Evolutionary conservation across 1,140 invertebrate species (phyloP), one percentile per base, ranked within the genome.

Genomic region (Triops longicaudatus): DNA sequence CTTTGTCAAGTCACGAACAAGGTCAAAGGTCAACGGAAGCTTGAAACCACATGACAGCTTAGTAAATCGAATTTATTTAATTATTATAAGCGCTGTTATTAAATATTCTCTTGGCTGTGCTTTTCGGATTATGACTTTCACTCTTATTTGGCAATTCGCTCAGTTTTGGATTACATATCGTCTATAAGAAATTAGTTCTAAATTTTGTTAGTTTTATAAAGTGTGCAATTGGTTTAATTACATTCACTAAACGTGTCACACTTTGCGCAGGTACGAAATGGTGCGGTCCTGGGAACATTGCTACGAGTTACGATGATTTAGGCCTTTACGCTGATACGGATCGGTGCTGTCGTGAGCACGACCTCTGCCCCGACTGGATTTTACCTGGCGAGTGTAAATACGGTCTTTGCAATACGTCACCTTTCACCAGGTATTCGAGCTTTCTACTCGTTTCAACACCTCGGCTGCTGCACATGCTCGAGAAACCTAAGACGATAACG

Each of bases 261-360:
- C 79, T 78, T 63, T 10, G 31, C 80, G 85, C 87, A 79, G 91
- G 90, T 0, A 92, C 91, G 0, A 90, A 91, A 81, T 92, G 91
- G 91, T 92, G 90, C 80, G 91, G 91, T 11, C 88, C 89, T 3
- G 90, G 90, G 79, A 89, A 88, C 78, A 82, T 86, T 12, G 89
- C 91, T 0, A 80, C 80, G 0, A 86, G 87, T 74, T 90, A 88
- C 81, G 84, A 88, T 37, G 91, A 93, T 50, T 82, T 93, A 27
- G 91, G 91, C 0, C 81, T 83, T 5, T 88, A 91, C 81, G 77
- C 82, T 0, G 86, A 87, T 26, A 89, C 91, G 77, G 92, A 93
- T 82, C 83, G 84, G 0, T 94, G 92, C 79, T 93, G 92, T 81
- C 86, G 92, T 26, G 88, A 90, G 77, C 92, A 94, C 81, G 92